Percentiles rank a stretch among this genome's conserved stretches.
Conservation (phyloP, 2,888 invertebrate genomes). For the Brachyopa scutellaris region DNA sequence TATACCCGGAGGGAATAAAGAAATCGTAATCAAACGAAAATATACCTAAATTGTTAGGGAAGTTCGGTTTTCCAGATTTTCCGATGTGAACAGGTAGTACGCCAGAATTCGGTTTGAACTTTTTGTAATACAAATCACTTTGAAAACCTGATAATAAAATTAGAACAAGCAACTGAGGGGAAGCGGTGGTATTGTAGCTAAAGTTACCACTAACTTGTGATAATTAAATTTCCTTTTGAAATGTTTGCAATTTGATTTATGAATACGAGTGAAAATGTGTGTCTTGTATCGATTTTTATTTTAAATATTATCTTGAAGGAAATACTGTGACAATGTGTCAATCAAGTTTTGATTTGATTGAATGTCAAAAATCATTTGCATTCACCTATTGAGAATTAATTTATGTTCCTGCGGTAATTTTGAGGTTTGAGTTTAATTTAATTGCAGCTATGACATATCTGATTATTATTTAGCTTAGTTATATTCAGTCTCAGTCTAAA, state of each 20-base stretch:
- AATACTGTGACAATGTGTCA: neutral
- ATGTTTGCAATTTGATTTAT: slow-evolving; percentile 21
- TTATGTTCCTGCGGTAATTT: neutral
- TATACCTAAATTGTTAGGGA: neutral
- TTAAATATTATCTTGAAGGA: neutral
- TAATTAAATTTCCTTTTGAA: slow-evolving; percentile 34
- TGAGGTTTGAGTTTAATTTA: neutral
- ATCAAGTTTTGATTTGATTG: slow-evolving; percentile 11
- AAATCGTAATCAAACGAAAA: neutral
- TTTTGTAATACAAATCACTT: slow-evolving; percentile 41
- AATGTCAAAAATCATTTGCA: slow-evolving; percentile 5
- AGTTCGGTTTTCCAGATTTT: neutral
- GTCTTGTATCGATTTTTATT: neutral
- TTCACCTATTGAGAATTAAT: neutral
- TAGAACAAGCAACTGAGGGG: neutral
- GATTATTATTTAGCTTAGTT: neutral
- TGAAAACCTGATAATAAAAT: slow-evolving; percentile 43
- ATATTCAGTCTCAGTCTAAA: neutral
- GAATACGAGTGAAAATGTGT: neutral
- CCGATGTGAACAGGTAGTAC: slow-evolving; percentile 1
- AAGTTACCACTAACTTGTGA: slow-evolving; percentile 4
- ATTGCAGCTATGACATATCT: no score
- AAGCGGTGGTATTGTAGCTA: neutral
- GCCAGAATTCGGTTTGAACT: slow-evolving; percentile 28
- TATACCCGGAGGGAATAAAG: no score